Percentiles rank a stretch among this genome's conserved stretches.
phyloP scores from a whole-genome alignment of 2,113 vertebrate genomes.

The Puffinus mauretanicus region DNA sequence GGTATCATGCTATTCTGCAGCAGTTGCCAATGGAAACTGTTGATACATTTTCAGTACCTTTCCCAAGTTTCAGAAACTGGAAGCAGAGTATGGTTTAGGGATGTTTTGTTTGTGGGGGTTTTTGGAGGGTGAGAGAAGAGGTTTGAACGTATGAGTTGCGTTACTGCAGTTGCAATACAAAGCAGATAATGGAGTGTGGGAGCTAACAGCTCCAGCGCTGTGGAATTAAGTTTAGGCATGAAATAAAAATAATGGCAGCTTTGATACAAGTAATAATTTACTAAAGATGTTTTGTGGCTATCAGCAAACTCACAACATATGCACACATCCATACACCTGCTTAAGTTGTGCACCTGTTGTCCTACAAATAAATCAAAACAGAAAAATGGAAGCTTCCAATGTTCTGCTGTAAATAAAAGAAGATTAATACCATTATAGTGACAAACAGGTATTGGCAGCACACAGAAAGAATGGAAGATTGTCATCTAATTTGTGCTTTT shows the following conservation, averaged over 20 bases:
- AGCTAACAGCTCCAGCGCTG: background rate
- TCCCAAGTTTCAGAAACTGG: constrained; percentile 62
- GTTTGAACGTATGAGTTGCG: background rate
- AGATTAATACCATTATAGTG: constrained; percentile 23
- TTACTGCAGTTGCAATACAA: constrained; percentile 19
- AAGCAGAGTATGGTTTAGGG: background rate
- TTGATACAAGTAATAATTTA: constrained; percentile 51
- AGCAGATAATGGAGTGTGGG: constrained; percentile 34
- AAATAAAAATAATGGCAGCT: constrained; percentile 46
- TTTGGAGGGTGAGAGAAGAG: background rate
- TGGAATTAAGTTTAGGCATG: constrained; percentile 46
- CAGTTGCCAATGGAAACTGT: constrained; percentile 70
- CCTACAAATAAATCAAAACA: constrained; percentile 15
- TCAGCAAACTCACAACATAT: constrained; percentile 21
- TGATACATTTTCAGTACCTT: constrained; percentile 34
- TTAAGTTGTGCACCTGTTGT: constrained; percentile 33
- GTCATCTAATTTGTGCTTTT: constrained; percentile 34
- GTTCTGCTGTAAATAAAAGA: constrained; percentile 37
- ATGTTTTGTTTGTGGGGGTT: background rate
- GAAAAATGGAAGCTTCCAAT: constrained; percentile 2
- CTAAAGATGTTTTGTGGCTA: constrained; percentile 35
- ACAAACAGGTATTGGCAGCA: constrained; percentile 47
- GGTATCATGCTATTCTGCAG: constrained; percentile 67
- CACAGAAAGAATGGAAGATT: constrained; percentile 54
- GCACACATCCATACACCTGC: constrained; percentile 4